Percentiles rank a stretch among this genome's conserved stretches.
These are phyloP conservation scores for Cerceris rybyensis DNA, from an alignment of 2,888 invertebrate species.

Conservation along the genomic window DNA sequence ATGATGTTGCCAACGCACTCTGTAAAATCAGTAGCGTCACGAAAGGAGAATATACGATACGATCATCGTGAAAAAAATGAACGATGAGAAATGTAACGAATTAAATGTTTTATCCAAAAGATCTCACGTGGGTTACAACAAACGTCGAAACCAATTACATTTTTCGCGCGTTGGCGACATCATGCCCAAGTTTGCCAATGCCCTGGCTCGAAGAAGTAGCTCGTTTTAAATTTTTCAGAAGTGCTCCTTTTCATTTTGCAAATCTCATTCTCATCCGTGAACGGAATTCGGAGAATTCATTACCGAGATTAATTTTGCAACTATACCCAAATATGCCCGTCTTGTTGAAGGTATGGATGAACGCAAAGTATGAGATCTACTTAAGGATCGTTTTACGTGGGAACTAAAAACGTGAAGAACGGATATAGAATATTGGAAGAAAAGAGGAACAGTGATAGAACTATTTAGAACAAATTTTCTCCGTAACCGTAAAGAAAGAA, in stretches of 20 bases:
- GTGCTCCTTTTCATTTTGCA: constrained; percentile 64
- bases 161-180: constrained; percentile 80
- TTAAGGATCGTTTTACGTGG: constrained; percentile 3
- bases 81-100: constrained; percentile 34
- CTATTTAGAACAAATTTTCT: too few relatives aligned
- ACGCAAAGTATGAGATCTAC: neutral
- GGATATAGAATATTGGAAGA: neutral
- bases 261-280: constrained; percentile 52
- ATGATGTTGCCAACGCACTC: constrained; percentile 81
- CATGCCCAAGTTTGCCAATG: constrained; percentile 89
- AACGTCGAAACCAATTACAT: constrained; percentile 20
- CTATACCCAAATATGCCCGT: constrained; percentile 78
- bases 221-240: constrained; percentile 64
- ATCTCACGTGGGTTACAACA: constrained; percentile 18
- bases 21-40: constrained; percentile 22
- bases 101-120: neutral
- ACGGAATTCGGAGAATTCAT: constrained; percentile 73
- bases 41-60: constrained; percentile 21
- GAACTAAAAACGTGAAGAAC: constrained; percentile 23
- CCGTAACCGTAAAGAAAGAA: too few relatives aligned
- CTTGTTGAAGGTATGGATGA: constrained; percentile 16
- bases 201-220: constrained; percentile 88
- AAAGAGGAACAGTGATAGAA: too few relatives aligned
- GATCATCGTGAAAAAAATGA: constrained; percentile 16
- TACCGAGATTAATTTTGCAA: constrained; percentile 75